phyloP scores from a whole-genome alignment of 1,140 invertebrate genomes.

The Chionoecetes opilio region DNA sequence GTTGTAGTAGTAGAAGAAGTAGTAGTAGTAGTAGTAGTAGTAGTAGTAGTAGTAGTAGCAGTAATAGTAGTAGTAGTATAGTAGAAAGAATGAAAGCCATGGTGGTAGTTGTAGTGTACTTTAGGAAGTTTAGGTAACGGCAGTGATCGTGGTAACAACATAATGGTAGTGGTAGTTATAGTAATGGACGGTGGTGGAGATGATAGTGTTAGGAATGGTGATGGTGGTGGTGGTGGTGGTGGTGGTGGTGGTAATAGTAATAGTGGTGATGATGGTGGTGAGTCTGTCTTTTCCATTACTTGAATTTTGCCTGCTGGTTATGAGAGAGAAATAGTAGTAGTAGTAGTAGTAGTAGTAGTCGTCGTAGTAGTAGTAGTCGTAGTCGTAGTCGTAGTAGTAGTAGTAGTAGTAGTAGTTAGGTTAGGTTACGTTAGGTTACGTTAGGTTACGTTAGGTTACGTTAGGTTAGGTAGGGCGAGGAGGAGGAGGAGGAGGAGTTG shows the following conservation, averaged over 20 bases:
- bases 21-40: too few species aligned
- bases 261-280: not conserved
- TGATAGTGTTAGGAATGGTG: not conserved
- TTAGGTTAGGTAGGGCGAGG: not conserved
- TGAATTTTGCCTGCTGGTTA: not conserved
- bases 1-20: too few species aligned
- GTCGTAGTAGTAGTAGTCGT: not conserved
- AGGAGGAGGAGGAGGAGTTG: not conserved
- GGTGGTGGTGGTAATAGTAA: not conserved
- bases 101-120: not conserved
- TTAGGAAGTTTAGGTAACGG: not conserved
- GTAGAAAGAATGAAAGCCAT: not conserved
- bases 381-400: not conserved
- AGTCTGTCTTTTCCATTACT: not conserved
- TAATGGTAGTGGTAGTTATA: slow-evolving; percentile 4
- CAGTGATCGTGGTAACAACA: not conserved
- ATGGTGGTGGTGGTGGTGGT: not conserved
- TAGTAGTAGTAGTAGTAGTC: too few species aligned
- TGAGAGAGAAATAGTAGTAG: not conserved
- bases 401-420: too few species aligned
- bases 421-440: not conserved
- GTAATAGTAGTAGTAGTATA: too few species aligned
- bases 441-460: too few species aligned
- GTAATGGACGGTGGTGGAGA: not conserved
- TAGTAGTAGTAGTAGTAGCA: too few species aligned